phyloP scores from a whole-genome alignment of 2,797 vertebrate species.

The Hapalemur alaotrensis region DNA sequence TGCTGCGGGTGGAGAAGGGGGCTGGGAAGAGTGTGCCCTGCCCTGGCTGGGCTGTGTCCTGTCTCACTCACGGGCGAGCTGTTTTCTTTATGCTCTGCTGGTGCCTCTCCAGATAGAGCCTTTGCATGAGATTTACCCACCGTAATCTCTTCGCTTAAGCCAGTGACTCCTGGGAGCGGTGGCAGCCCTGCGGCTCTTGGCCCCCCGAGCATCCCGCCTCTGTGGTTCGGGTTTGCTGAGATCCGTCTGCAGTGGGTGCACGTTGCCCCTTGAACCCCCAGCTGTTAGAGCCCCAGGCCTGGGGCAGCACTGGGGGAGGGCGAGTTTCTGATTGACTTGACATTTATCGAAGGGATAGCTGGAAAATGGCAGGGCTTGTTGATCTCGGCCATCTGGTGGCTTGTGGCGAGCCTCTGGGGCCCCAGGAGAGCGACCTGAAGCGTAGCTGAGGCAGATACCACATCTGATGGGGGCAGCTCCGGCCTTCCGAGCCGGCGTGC shows the following conservation, averaged over 20 bases:
- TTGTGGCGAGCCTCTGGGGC: background rate
- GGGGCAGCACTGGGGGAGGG: background rate
- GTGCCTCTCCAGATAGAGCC: background rate
- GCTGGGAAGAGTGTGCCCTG: too few species aligned
- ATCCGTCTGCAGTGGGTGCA: background rate
- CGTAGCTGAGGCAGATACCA: background rate
- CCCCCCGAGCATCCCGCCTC: background rate
- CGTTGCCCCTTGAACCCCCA: background rate
- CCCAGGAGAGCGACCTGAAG: background rate
- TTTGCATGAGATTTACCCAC: background rate
- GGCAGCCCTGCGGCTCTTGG: background rate
- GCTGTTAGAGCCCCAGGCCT: background rate
- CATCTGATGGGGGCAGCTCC: background rate
- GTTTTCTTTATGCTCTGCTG: background rate
- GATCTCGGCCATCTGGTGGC: too few species aligned
- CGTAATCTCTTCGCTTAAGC: background rate
- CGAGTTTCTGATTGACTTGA: background rate
- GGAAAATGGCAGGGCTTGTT: background rate
- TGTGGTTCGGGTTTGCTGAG: background rate
- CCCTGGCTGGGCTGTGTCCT: background rate
- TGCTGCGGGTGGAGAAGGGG: background rate
- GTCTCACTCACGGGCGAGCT: accelerated
- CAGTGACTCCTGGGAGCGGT: background rate
- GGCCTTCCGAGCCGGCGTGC: background rate
- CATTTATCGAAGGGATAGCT: background rate